phyloP scores from a whole-genome alignment of 2,888 invertebrate species.

The Epicampocera succincta region DNA sequence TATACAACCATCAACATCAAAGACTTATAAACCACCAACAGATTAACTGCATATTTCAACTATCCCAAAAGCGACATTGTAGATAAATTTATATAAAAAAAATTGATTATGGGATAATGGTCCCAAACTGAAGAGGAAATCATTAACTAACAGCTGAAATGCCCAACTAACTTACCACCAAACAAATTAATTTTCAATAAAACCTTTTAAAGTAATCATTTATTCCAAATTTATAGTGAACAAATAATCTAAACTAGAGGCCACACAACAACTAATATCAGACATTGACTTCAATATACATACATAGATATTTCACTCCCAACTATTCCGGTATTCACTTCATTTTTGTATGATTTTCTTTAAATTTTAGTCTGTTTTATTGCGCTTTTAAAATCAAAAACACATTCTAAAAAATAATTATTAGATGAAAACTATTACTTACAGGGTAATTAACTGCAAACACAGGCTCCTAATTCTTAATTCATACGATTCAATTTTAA shows the following conservation, averaged over 20 bases:
- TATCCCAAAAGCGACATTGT: slow-evolving; percentile 16
- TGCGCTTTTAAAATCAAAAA: slow-evolving; percentile 35
- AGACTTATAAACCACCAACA: slow-evolving; percentile 70
- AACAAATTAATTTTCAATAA: slow-evolving; percentile 26
- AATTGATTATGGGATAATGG: slow-evolving; percentile 33
- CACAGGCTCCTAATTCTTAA: slow-evolving; percentile 30
- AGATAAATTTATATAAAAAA: not conserved
- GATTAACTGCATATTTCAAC: slow-evolving; percentile 51
- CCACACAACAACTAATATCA: too few species aligned
- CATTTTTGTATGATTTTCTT: not conserved
- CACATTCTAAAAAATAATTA: slow-evolving; percentile 14
- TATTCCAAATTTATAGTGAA: too few species aligned
- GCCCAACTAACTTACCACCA: slow-evolving; percentile 14
- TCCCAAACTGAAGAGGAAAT: slow-evolving; percentile 32
- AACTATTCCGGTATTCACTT: too few species aligned
- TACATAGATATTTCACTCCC: too few species aligned
- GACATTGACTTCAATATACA: too few species aligned
- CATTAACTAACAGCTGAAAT: slow-evolving; percentile 14
- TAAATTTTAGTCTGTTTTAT: slow-evolving; percentile 14
- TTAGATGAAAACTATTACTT: slow-evolving; percentile 14
- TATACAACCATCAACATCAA: slow-evolving; percentile 71
- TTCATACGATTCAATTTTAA: slow-evolving; percentile 40
- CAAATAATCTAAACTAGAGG: too few species aligned
- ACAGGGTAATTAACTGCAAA: slow-evolving; percentile 23
- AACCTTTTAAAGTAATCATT: not conserved